Evolutionary conservation across 30 jellyfish, hydroid and myxozoan species (phyloP), one percentile per base, ranked within the genome.

Genomic region (Morbakka virulenta): DNA sequence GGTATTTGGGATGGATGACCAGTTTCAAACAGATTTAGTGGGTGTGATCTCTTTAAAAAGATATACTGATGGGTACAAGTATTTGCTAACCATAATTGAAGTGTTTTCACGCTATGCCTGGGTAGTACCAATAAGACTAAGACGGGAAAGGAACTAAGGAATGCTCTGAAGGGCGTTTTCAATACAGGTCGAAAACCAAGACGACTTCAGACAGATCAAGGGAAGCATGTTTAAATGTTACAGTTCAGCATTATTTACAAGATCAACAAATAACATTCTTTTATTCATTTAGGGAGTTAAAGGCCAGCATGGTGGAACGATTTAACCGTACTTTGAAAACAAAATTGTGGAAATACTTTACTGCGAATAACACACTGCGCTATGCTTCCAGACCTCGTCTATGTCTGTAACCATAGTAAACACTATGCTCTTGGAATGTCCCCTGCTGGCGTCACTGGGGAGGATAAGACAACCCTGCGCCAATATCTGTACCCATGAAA

Each of bases 231-330:
- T 4, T 50, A 6, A 79, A 64, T 51, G 34, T 32, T 17, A 50
- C 25, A 12, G 62, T 80, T 51, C 81, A 80, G 49, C 64, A 14
- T 3, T 49, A 51, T 29, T 28, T 80, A n/a, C 47, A 68, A 57
- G 23, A 50, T n/a, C 17, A 68, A 4, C 29, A 80, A 20, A 80
- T 69, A 2, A 1, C n/a, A 25, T 69, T 67, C 47, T 52, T 74
- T 32, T 30, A 83, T 0, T 69, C 81, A 20, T 33, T 20, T 51
- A 69, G 69, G 31, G 81, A 69, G 11, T 48, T 35, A 1, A 70
- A 82, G 35, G 94, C 81, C 1, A 41, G 79, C 50, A 82, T 82
- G 22, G 74, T 82, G 2, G 87, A 82, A 35, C 32, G 94, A 36
- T 33, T 72, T 14, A 82, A 82, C 33, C 65, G 94, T 35, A 69